phyloP scores from a whole-genome alignment of 2,113 vertebrate genomes.

The Otis tarda region DNA sequence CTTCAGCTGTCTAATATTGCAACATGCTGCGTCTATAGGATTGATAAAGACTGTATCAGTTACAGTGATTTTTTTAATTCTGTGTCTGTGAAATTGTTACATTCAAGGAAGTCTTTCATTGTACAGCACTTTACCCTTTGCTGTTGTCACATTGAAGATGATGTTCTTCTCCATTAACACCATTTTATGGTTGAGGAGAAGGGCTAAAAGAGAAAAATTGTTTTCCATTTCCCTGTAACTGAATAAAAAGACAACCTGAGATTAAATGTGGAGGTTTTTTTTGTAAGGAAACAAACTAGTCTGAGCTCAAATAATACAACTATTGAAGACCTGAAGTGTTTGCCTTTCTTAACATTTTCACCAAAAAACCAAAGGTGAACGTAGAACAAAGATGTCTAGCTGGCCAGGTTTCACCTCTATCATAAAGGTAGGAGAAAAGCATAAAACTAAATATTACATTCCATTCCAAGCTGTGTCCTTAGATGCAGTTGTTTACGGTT shows the following conservation, averaged over 20 bases:
- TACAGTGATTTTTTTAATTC: background rate
- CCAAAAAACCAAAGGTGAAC: background rate
- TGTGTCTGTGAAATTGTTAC: background rate
- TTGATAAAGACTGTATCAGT: background rate
- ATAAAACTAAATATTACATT: background rate
- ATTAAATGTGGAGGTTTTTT: background rate
- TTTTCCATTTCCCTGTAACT: background rate
- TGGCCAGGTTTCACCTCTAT: background rate
- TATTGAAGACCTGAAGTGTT: background rate
- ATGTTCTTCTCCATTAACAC: background rate
- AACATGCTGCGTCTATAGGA: background rate
- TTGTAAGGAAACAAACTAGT: background rate
- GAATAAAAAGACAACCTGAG: background rate
- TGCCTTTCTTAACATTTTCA: background rate
- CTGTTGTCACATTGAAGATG: background rate
- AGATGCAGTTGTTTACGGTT: background rate
- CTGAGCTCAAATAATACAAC: background rate
- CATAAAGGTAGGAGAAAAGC: background rate
- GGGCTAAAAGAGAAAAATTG: background rate
- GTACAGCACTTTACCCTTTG: background rate
- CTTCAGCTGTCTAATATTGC: background rate
- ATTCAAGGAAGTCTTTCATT: background rate
- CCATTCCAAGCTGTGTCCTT: background rate
- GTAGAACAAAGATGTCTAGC: background rate
- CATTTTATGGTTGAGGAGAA: background rate